These are phyloP conservation scores for Lepus europaeus DNA, from an alignment of 2,113 vertebrate genomes.

Conservation along the genomic window DNA sequence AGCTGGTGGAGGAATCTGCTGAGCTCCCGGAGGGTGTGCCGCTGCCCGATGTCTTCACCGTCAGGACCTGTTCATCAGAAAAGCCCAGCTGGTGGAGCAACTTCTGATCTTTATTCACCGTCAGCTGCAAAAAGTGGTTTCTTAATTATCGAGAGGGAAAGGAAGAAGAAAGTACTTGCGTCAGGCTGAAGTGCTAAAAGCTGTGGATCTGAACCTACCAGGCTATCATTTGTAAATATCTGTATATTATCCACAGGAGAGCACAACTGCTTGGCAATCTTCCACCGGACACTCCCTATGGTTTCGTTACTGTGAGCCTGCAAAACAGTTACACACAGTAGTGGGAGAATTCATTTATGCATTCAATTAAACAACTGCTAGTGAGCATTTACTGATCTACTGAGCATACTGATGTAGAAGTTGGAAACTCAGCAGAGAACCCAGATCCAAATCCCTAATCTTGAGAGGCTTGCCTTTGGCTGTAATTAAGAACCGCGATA, in stretches of 20 bases:
- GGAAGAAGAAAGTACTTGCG: not conserved
- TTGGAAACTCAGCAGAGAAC: not conserved
- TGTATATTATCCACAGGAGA: conserved; percentile 98
- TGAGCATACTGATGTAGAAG: not conserved
- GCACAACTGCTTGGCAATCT: conserved; percentile 97
- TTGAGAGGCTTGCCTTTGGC: not conserved
- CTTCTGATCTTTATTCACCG: conserved; percentile 99
- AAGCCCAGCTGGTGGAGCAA: conserved; percentile 98
- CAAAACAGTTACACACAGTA: conserved; percentile 68
- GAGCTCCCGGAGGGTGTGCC: conserved; percentile 98
- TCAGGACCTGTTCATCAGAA: conserved; percentile 96
- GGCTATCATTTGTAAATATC: conserved; percentile 98
- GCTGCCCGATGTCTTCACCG: conserved; percentile 96
- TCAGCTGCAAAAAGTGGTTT: conserved; percentile 90
- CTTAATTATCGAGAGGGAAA: conserved; percentile 67
- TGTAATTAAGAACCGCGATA: not conserved
- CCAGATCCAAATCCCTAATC: not conserved
- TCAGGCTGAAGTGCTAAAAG: conserved; percentile 6
- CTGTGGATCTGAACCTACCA: conserved; percentile 89
- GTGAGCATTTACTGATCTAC: not conserved
- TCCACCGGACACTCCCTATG: conserved; percentile 97
- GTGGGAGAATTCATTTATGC: not conserved
- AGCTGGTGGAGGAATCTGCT: conserved; percentile 94
- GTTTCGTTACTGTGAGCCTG: conserved; percentile 99
- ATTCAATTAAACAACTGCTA: not conserved